Evolutionary conservation across 2,797 vertebrate genomes (phyloP).

Genomic region (Cyprinella venusta): DNA sequence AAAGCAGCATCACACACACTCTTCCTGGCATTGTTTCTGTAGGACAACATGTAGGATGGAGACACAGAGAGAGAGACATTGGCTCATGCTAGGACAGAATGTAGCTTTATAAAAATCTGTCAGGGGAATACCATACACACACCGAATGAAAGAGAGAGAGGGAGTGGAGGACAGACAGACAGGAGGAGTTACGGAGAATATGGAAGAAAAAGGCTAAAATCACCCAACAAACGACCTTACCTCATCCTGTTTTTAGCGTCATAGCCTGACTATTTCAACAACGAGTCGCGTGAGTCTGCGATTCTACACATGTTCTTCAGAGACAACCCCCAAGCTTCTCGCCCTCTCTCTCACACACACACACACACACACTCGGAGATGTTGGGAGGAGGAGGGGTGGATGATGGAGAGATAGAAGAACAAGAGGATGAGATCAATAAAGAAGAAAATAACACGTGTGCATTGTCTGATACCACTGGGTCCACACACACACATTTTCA

Average conservation of each 20-base stretch:
- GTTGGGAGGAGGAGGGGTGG: conserved; percentile 48
- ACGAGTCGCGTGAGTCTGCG: conserved; percentile 64
- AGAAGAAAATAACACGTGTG: conserved; percentile 26
- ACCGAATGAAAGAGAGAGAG: background rate
- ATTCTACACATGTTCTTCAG: conserved; percentile 50
- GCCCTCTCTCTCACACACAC: conserved; percentile 48
- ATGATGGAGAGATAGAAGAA: conserved; percentile 52
- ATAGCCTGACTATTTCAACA: conserved; percentile 68
- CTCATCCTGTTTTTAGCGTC: conserved; percentile 65
- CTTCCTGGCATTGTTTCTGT: conserved; percentile 74
- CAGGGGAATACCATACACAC: conserved; percentile 27
- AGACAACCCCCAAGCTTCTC: conserved; percentile 33
- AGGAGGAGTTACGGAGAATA: background rate
- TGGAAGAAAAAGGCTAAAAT: conserved; percentile 17
- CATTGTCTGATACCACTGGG: conserved; percentile 33
- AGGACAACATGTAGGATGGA: conserved; percentile 78
- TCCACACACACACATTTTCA: conserved; percentile 27
- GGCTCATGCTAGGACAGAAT: conserved; percentile 78
- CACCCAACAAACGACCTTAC: conserved; percentile 69
- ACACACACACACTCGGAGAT: conserved; percentile 40
- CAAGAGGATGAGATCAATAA: conserved; percentile 56
- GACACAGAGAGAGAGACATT: conserved; percentile 71
- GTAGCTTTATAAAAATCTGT: conserved; percentile 70
- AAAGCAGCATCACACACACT: conserved; percentile 41
- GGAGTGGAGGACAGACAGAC: conserved; percentile 3